Evolutionary conservation across 2,888 invertebrate species (phyloP), one percentile per base, ranked within the genome.

Genomic region (Dasysyrphus tricinctus): DNA sequence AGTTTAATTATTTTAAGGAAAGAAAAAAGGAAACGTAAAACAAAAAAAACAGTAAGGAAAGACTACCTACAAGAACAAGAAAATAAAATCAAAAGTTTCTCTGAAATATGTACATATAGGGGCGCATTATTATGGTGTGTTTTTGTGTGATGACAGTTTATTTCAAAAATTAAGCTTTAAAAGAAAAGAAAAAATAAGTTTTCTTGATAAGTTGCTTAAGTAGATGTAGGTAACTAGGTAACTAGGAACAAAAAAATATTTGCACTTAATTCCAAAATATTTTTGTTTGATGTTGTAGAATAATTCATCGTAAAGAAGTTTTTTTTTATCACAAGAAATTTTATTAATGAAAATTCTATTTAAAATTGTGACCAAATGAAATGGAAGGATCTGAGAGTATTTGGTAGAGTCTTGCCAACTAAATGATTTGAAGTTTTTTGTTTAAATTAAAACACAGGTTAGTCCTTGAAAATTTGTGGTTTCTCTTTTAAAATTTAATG

Each of bases 81-180:
- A 49, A 51, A 51, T 51, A 51, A 51, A 24, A 24, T 51, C 6
- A 51, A 19, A 51, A 54, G 51, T 54, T 54, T 51, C 7, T 3
- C 1, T 7, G 7, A 29, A 24, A 54, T 29, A 54, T 29, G 11
- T 7, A n/a, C n/a, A n/a, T n/a, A 14, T 29, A 7, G 7, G 51
- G 7, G 7, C 32, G 7, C 7, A 32, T 5, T 3, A 54, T 54
- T 54, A 29, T 24, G 29, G 5, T 54, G 29, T 14, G 14, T 3
- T 24, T 29, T 54, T 54, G 51, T 14, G 29, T 7, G 51, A 14
- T 54, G 51, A 54, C 29, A 54, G 51, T 29, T 54, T 29, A 7
- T 14, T 54, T 54, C 16, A 54, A 24, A 51, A 51, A 11, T 11
- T 9, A 19, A 11, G 5, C 11, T 19, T 24, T 2, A 24, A 24